phyloP scores from a whole-genome alignment of 1,140 invertebrate genomes.

The Micrasema longulum region DNA sequence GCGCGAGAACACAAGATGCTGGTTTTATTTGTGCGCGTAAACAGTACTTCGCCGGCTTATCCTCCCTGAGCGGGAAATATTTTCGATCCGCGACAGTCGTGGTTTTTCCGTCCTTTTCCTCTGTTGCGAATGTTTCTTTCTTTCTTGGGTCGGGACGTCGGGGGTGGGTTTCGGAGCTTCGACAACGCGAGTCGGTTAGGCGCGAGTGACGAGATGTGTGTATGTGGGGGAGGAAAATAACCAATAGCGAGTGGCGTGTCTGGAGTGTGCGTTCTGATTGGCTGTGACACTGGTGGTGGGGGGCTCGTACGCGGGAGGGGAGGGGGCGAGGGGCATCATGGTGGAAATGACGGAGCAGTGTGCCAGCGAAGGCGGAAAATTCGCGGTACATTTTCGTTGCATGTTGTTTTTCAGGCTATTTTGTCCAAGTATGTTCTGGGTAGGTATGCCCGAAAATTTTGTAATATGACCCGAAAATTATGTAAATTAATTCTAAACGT shows the following conservation, averaged over 20 bases:
- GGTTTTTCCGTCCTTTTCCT: conserved; percentile 26
- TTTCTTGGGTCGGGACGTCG: background rate
- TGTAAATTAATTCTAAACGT: no score
- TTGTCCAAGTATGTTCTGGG: no score
- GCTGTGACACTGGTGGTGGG: conserved; percentile 45
- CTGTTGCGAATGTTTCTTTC: background rate
- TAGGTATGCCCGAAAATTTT: no score
- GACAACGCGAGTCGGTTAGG: conserved; percentile 22
- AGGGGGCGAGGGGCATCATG: conserved; percentile 45
- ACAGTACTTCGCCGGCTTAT: conserved; percentile 50
- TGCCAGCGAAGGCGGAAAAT: conserved; percentile 14
- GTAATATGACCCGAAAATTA: no score
- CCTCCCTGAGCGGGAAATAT: conserved; percentile 44
- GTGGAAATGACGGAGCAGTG: conserved; percentile 42
- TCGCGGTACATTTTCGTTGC: conserved; percentile 12
- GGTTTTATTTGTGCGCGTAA: conserved; percentile 54
- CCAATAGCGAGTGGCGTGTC: conserved; percentile 53
- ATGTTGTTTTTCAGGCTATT: background rate
- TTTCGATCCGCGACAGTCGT: background rate
- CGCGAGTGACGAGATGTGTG: conserved; percentile 44
- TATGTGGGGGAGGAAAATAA: conserved; percentile 57
- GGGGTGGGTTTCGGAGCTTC: background rate
- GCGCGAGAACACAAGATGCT: conserved; percentile 55
- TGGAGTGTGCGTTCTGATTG: conserved; percentile 56
- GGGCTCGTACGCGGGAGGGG: conserved; percentile 40